Base-by-base conservation (phyloP, 53 echinoderm and acorn worm genomes). In the Astropecten irregularis region DNA sequence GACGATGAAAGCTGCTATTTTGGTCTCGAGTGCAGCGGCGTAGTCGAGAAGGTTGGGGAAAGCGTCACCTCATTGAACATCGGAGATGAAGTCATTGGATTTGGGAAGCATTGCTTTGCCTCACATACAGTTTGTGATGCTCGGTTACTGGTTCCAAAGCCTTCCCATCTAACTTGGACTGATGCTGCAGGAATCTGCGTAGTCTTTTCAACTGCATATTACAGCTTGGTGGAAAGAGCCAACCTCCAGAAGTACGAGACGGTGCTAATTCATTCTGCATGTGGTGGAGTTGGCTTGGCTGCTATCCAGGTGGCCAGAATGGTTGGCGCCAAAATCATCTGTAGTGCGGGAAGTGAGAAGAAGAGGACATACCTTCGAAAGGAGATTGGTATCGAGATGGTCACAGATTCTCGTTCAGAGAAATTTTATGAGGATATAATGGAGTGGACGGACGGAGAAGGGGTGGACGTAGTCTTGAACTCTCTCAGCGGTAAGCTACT, bases 391-490 rank as follows among this genome's bases (percentile, higher is more conserved):
- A 87, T 94, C 9, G 52, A 65, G 19, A 15, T 61, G 29, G 89
- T 94, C 9, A 70, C 84, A 1, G 69, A 85, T 31, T 84, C 87
- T 11, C 50, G 79, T 30, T 85, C 93, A 16, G 14, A 88, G 18
- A 50, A 71, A 52, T 89, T 87, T 40, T 82, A 85, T 37, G 64
- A 82, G 16, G 97, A 94, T 42, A 81, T 94, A 40, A 76, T 87
- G 56, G 58, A 82, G 40, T 73, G 68, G 44, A 85, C 91, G 26
- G 71, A 91, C 47, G 91, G 86, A 0, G 32, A 51, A 18, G 94
- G 89, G 5, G 89, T 97, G 19, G 86, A 97, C 54, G 94, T 97
- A 34, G 86, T 97, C 20, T 69, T 95, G 3, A 91, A 87, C 42
- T 93, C 94, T 32, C 83, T 91, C 8, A 73, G 81, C 31, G 94